Evolutionary conservation across 2,888 invertebrate species (phyloP).

Genomic region (Orchestes rusci): DNA sequence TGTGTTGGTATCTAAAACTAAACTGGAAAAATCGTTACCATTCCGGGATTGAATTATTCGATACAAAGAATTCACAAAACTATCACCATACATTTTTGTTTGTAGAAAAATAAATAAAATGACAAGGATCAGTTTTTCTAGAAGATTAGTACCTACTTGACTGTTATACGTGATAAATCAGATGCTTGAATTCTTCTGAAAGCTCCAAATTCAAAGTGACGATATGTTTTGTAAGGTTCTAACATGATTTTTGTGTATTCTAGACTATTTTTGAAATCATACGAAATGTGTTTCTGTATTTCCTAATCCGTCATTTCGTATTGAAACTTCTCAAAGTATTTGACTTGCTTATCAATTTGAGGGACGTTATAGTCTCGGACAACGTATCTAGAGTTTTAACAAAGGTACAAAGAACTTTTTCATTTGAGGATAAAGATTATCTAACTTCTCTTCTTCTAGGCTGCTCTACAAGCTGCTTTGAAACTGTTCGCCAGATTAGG

Average conservation of each 20-base stretch:
- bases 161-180: too few species aligned
- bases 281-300: constrained; percentile 20
- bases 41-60: too few species aligned
- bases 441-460: constrained; percentile 30
- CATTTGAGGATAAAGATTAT: neutral
- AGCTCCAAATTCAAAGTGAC: too few species aligned
- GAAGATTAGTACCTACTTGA: neutral
- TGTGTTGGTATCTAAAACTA: too few species aligned
- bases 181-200: too few species aligned
- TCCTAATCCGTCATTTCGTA: constrained; percentile 18
- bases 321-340: constrained; percentile 17
- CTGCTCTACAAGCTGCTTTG: constrained; percentile 33
- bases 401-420: constrained; percentile 13
- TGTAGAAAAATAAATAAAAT: too few species aligned
- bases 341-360: constrained; percentile 17
- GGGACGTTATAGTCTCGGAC: constrained; percentile 14
- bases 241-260: too few species aligned
- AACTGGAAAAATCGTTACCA: too few species aligned
- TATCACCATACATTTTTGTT: too few species aligned
- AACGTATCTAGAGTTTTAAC: constrained; percentile 15
- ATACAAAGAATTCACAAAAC: too few species aligned
- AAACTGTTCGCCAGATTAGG: constrained; percentile 43
- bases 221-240: too few species aligned
- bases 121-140: too few species aligned
- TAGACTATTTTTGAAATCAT: constrained; percentile 21